phyloP scores from a whole-genome alignment of 2,888 invertebrate genomes.

The Volucella inanis region DNA sequence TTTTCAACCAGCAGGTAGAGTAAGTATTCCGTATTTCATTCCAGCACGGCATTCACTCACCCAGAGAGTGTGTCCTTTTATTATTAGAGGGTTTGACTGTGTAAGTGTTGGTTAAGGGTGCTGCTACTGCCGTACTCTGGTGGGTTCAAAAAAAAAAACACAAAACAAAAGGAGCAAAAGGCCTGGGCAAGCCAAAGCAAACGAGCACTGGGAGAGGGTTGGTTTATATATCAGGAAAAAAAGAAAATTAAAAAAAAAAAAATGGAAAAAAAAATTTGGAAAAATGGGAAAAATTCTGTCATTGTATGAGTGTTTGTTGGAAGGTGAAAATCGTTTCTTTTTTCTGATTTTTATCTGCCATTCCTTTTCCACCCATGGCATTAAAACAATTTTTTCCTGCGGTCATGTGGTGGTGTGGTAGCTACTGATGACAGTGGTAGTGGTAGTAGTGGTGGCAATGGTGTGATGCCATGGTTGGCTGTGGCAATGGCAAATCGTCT shows the following conservation, averaged over 20 bases:
- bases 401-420: conserved; percentile 78
- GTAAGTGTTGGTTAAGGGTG: conserved; percentile 52
- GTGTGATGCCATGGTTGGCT: conserved; percentile 75
- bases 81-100: neutral
- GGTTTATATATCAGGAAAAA: conserved; percentile 30
- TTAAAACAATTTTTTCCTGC: conserved; percentile 80
- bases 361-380: conserved; percentile 58
- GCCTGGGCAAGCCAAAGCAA: conserved; percentile 7
- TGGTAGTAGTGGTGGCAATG: conserved; percentile 71
- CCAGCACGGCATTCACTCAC: conserved; percentile 38
- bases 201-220: conserved; percentile 9
- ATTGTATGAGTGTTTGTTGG: conserved; percentile 57
- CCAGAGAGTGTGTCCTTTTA: conserved; percentile 46
- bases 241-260: conserved; percentile 23
- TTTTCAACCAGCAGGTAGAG: conserved; percentile 25
- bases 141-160: neutral
- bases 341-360: conserved; percentile 41
- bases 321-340: conserved; percentile 54
- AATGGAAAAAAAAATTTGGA: conserved; percentile 41
- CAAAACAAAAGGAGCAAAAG: conserved; percentile 34
- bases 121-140: neutral
- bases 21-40: conserved; percentile 1
- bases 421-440: conserved; percentile 65
- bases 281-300: conserved; percentile 61
- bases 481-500: conserved; percentile 75